These are phyloP conservation scores for Apaloderma vittatum DNA, from an alignment of 2,113 vertebrate species.

Conservation along the genomic window DNA sequence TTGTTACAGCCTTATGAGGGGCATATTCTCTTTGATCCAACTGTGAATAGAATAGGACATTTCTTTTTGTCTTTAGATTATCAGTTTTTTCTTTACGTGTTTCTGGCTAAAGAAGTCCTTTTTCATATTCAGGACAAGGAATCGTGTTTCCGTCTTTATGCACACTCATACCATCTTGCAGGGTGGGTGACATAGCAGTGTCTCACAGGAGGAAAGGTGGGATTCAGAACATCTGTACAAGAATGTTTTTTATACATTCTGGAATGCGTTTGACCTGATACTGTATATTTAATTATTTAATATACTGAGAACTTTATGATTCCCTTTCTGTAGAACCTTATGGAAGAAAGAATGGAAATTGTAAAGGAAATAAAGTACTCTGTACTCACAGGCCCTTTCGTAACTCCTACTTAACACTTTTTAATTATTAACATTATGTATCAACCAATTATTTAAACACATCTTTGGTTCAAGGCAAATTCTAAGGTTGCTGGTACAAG, in stretches of 20 bases:
- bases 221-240: not conserved
- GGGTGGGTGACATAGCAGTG: not conserved
- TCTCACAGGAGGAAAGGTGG: not conserved
- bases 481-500: not conserved
- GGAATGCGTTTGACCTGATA: not conserved
- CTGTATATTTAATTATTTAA: not conserved
- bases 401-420: not conserved
- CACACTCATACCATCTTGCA: not conserved
- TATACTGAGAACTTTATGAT: not conserved
- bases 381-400: not conserved
- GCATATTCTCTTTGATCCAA: not conserved
- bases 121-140: not conserved
- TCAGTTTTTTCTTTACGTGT: not conserved
- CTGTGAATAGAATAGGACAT: not conserved
- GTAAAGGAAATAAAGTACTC: not conserved
- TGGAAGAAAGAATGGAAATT: not conserved
- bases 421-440: not conserved
- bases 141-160: not conserved
- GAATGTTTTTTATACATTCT: not conserved
- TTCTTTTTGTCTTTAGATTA: not conserved
- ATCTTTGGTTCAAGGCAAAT: not conserved
- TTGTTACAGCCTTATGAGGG: not conserved
- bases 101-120: not conserved
- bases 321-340: not conserved
- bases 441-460: not conserved